Conservation (phyloP, 2,797 vertebrate genomes). For the Pseudocheirus occidentalis region DNA sequence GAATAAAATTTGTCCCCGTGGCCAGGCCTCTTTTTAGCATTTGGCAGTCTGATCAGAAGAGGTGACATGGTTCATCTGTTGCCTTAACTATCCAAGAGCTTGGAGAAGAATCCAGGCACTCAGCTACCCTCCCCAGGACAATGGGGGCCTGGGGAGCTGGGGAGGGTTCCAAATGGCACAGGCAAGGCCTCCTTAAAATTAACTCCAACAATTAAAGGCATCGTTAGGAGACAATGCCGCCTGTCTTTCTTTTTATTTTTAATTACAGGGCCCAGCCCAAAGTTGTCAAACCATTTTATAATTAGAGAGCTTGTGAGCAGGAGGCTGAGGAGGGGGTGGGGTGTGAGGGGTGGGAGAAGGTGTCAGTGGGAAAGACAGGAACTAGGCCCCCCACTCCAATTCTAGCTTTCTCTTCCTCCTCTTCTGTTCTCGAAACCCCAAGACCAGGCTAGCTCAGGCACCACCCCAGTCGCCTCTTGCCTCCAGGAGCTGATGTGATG, state of each 20-base stretch:
- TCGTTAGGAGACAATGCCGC: constrained; percentile 65
- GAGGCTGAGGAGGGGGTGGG: constrained; percentile 20
- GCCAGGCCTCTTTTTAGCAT: neutral
- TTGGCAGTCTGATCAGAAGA: neutral
- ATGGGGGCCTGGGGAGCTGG: neutral
- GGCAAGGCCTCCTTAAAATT: constrained; percentile 63
- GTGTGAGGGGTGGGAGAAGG: neutral
- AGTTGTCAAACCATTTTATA: constrained; percentile 71
- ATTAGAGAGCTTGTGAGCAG: constrained; percentile 64
- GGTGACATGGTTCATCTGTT: neutral
- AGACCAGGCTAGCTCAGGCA: neutral
- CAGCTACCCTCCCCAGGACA: neutral
- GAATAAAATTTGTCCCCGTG: neutral
- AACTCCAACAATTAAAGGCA: constrained; percentile 73
- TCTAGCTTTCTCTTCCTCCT: neutral
- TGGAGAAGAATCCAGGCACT: neutral
- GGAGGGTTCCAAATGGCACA: constrained; percentile 23
- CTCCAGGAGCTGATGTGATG: constrained; percentile 14
- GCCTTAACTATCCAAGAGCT: neutral
- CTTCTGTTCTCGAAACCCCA: neutral
- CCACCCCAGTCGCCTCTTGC: neutral
- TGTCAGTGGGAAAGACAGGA: neutral
- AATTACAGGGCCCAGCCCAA: constrained; percentile 70
- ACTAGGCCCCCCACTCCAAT: neutral
- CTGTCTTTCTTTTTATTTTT: constrained; percentile 75